phyloP scores from a whole-genome alignment of 2,113 vertebrate species.

The Engystomops pustulosus region DNA sequence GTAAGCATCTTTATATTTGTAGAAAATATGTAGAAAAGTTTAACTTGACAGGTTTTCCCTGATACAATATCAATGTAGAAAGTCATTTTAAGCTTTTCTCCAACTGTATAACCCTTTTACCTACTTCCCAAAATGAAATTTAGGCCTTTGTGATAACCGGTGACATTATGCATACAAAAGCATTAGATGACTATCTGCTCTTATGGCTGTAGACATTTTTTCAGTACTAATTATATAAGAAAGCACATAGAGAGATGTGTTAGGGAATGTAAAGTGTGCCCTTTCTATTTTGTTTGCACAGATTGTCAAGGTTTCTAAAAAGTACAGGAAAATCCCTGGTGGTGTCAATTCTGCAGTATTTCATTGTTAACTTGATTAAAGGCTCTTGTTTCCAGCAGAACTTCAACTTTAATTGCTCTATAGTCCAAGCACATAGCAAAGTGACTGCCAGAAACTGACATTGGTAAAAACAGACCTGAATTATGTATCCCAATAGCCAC shows the following conservation, averaged over 20 bases:
- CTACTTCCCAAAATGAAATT: background rate
- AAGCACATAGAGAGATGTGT: background rate
- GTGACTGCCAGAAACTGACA: slow-evolving; percentile 34
- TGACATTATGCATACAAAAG: background rate
- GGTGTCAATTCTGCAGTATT: slow-evolving; percentile 13
- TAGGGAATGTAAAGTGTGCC: background rate
- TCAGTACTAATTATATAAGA: background rate
- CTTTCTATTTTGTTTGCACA: background rate
- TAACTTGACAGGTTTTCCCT: no score
- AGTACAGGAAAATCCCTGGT: slow-evolving; percentile 19
- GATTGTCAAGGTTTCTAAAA: slow-evolving; percentile 1
- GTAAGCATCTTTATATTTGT: no score
- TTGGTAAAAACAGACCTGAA: slow-evolving; percentile 26
- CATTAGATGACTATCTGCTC: background rate
- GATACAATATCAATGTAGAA: no score
- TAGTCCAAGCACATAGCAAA: slow-evolving; percentile 10
- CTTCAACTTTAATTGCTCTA: slow-evolving; percentile 16
- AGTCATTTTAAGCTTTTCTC: no score
- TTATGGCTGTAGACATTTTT: background rate
- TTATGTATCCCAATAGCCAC: slow-evolving; percentile 27
- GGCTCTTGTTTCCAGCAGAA: slow-evolving; percentile 15
- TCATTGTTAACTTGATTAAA: slow-evolving; percentile 40
- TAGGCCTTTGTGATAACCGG: background rate
- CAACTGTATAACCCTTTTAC: no score
- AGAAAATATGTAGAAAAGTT: no score